Percentiles rank a stretch among this genome's conserved stretches.
Evolutionary conservation across 1,140 invertebrate species (phyloP).

Genomic region (Aricia agestis): DNA sequence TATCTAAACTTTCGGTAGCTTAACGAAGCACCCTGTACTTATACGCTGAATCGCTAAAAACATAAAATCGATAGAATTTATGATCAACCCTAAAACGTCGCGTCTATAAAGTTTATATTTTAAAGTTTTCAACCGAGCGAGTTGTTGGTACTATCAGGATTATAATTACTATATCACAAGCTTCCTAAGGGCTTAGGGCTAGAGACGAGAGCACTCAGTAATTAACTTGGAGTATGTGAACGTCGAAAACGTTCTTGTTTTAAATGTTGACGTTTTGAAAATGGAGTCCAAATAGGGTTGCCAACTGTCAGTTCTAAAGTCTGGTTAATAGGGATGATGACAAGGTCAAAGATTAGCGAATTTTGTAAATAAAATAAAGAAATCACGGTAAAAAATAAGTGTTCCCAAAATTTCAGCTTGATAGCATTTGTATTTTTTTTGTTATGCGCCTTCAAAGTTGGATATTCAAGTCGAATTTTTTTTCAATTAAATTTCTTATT

Average conservation of each 20-base stretch:
- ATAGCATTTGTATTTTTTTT: too few species aligned
- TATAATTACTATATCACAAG: slow-evolving; percentile 11
- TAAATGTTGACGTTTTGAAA: slow-evolving; percentile 10
- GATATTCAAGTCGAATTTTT: too few species aligned
- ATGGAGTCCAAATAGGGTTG: slow-evolving; percentile 14
- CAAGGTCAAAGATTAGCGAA: too few species aligned
- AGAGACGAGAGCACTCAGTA: not conserved
- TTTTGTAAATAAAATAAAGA: too few species aligned
- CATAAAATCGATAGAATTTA: not conserved
- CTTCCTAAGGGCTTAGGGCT: slow-evolving; percentile 8
- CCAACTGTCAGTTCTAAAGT: not conserved
- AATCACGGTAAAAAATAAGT: too few species aligned
- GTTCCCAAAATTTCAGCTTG: too few species aligned
- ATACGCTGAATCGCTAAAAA: not conserved
- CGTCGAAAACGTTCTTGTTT: not conserved
- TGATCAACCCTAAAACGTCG: not conserved
- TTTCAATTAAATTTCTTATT: too few species aligned
- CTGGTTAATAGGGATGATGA: too few species aligned
- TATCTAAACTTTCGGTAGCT: too few species aligned
- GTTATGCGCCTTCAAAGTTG: too few species aligned
- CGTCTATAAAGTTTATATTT: slow-evolving; percentile 7
- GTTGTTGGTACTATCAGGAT: not conserved
- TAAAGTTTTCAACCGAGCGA: not conserved
- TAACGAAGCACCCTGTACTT: too few species aligned
- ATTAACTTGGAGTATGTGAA: slow-evolving; percentile 4